These are phyloP conservation scores for Rhingia rostrata DNA, from an alignment of 2,888 invertebrate genomes.

Conservation along the genomic window DNA sequence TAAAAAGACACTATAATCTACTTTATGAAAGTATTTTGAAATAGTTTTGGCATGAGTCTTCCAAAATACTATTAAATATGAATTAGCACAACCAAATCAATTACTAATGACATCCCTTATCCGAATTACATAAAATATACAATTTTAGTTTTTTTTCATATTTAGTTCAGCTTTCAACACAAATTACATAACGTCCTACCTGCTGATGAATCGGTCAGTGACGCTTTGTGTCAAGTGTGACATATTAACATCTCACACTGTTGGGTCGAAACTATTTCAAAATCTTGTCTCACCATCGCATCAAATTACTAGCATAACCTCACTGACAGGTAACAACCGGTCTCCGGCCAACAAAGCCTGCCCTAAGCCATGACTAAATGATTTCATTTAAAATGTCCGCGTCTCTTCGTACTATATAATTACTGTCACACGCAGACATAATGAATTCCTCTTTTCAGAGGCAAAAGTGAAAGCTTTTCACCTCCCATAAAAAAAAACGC, in stretches of 20 bases:
- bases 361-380: slow-evolving; percentile 46
- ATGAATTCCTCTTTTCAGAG: slow-evolving; percentile 56
- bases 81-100: too few relatives aligned
- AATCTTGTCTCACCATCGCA: slow-evolving; percentile 3
- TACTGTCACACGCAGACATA: slow-evolving; percentile 58
- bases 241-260: slow-evolving; percentile 1
- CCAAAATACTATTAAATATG: too few relatives aligned
- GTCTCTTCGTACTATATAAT: slow-evolving; percentile 37
- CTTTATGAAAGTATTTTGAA: too few relatives aligned
- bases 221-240: not conserved
- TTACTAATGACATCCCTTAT: too few relatives aligned
- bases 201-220: not conserved
- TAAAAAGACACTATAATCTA: too few relatives aligned
- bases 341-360: slow-evolving; percentile 16
- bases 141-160: too few relatives aligned
- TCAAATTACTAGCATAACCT: slow-evolving; percentile 1
- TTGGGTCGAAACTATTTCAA: slow-evolving; percentile 6
- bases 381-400: slow-evolving; percentile 39
- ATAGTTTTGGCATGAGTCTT: too few relatives aligned
- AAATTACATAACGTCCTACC: not conserved
- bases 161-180: too few relatives aligned
- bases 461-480: slow-evolving; percentile 69
- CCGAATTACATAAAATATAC: too few relatives aligned
- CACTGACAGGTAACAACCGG: slow-evolving; percentile 17
- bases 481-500: slow-evolving; percentile 52